Conservation (phyloP, 2,113 vertebrate species). For the Ceyx margarethae region DNA sequence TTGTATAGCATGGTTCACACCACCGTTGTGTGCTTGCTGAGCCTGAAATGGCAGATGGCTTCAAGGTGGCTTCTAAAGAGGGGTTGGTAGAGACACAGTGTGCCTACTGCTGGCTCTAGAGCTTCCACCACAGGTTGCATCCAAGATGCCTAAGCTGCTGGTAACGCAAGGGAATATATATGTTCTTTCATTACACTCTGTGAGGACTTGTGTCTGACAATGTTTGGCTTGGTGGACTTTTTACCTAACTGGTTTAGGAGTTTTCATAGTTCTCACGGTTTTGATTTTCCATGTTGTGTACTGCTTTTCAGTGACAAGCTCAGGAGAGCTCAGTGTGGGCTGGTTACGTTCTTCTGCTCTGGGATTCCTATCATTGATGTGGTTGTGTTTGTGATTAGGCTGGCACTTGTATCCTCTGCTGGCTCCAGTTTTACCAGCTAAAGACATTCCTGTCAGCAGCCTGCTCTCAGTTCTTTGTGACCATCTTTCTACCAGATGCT, state of each 20-base stretch:
- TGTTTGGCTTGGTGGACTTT: background rate
- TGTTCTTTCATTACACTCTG: background rate
- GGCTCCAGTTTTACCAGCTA: background rate
- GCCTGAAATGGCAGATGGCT: background rate
- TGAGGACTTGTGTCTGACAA: background rate
- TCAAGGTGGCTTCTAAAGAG: background rate
- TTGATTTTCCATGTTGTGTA: background rate
- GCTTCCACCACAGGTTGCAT: background rate
- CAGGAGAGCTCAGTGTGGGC: background rate
- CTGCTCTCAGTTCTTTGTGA: background rate
- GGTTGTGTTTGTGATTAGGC: background rate
- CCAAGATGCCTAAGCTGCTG: background rate
- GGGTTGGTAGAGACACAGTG: background rate
- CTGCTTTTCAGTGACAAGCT: background rate
- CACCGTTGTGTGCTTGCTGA: fast-evolving
- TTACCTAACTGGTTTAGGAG: background rate
- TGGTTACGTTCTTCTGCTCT: background rate
- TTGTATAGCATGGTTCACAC: fast-evolving
- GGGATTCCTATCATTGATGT: background rate
- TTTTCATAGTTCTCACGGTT: background rate
- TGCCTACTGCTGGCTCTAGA: background rate
- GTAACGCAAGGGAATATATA: background rate
- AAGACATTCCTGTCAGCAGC: background rate
- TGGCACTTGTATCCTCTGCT: background rate
- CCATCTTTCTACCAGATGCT: background rate